Conservation (phyloP, 1,140 invertebrate genomes). For the Samia ricini region DNA sequence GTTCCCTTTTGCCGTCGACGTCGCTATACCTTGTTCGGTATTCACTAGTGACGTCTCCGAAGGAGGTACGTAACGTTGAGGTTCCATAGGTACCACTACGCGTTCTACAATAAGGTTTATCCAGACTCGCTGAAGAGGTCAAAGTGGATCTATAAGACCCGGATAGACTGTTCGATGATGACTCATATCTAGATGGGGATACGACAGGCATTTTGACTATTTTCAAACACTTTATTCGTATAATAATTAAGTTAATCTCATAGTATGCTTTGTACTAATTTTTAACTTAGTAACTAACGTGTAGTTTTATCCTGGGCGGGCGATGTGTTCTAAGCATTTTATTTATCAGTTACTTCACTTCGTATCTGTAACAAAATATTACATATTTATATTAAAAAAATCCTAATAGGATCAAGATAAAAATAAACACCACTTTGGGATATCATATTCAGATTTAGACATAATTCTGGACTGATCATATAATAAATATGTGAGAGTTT, state of each 20-base stretch:
- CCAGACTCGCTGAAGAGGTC: constrained; percentile 67
- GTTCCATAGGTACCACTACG: constrained; percentile 68
- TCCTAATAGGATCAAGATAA: no score
- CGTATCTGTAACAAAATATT: constrained; percentile 8
- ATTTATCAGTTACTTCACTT: constrained; percentile 14
- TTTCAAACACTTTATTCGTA: constrained; percentile 6
- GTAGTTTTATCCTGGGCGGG: constrained; percentile 47
- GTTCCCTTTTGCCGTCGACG: constrained; percentile 61
- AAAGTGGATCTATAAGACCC: constrained; percentile 76
- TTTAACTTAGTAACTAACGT: constrained; percentile 1
- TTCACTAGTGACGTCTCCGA: constrained; percentile 72
- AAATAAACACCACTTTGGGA: no score
- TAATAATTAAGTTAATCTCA: not conserved
- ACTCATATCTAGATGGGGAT: constrained; percentile 74
- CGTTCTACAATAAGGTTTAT: constrained; percentile 74
- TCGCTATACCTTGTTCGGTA: constrained; percentile 63
- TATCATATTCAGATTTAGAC: no score
- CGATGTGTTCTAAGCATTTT: constrained; percentile 59
- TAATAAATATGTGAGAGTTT: no score
- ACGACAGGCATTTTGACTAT: constrained; percentile 77
- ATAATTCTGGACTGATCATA: no score
- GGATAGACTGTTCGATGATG: constrained; percentile 55
- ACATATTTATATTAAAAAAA: not conserved
- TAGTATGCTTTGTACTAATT: constrained; percentile 23
- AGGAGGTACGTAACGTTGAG: constrained; percentile 60